Evolutionary conservation across 2,113 vertebrate genomes (phyloP), one percentile per base, ranked within the genome.

Genomic region (Burhinus oedicnemus): DNA sequence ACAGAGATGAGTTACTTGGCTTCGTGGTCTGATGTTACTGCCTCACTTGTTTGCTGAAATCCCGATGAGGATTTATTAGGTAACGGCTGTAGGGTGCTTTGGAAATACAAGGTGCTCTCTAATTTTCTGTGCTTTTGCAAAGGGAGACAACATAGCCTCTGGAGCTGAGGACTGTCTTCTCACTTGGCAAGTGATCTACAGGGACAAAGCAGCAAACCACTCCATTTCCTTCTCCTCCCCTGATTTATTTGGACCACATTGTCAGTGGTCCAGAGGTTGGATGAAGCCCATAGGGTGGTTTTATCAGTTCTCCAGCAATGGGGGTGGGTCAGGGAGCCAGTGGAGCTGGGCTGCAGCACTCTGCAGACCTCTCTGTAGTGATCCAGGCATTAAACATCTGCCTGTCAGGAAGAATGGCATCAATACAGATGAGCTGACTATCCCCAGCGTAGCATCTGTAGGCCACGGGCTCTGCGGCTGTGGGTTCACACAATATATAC

Each of bases 321-420:
- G 51, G 23, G 27, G 18, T 23, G 76, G 61, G 4, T 26, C 17
- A 15, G 65, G 45, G 15, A 69, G 64, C 25, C 38, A 1, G 29
- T 2, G 2, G 61, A 52, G 75, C 80, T 62, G 60, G 74, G 55
- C 69, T 87, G 90, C 82, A 66, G 78, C 64, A 10, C 40, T 52
- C 65, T 44, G 69, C 69, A 74, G 87, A 72, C 21, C 42, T 64
- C 75, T 47, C 78, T 27, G 26, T 1, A 42, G 25, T 4, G 75
- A 86, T 89, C 4, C 11, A 11, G 89, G 79, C 76, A 0, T 47
- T 4, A 32, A 94, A 55, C 96, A 95, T 88, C 89, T 94, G 96
- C 89, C 89, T 96, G 95, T 92, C 95, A 90, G 75, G 75, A 68
- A 34, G 9, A 52, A 92, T 86, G 91, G 79, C 89, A 96, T 76